Evolutionary conservation across 2,888 invertebrate genomes (phyloP).

Genomic region (Galeruca laticollis): DNA sequence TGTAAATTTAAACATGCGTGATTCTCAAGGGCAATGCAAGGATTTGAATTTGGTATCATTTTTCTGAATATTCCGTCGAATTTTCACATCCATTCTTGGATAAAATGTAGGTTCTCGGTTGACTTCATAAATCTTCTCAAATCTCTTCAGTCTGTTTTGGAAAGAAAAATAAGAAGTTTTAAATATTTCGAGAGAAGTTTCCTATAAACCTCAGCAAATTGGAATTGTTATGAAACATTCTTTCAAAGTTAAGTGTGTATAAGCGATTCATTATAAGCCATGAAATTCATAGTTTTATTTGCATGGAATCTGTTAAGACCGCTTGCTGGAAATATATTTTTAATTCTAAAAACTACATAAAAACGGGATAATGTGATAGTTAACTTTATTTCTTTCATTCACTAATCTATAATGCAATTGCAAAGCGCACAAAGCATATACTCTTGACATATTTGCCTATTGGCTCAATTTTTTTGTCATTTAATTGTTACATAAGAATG

Average conservation of each 20-base stretch:
- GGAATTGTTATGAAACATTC: slow-evolving; percentile 1
- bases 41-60: slow-evolving; percentile 24
- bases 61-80: slow-evolving; percentile 17
- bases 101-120: slow-evolving; percentile 21
- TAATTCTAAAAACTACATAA: too few species aligned
- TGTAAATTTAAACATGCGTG: slow-evolving; percentile 26
- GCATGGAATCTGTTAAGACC: too few species aligned
- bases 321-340: too few species aligned
- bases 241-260: background rate
- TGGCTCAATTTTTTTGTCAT: too few species aligned
- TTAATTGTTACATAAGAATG: too few species aligned
- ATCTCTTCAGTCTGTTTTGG: slow-evolving; percentile 9
- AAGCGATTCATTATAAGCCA: background rate
- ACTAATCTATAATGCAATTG: too few species aligned
- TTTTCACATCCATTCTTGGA: slow-evolving; percentile 23
- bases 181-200: slow-evolving; percentile 6
- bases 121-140: slow-evolving; percentile 23
- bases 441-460: too few species aligned
- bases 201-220: background rate
- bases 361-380: too few species aligned
- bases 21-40: slow-evolving; percentile 15
- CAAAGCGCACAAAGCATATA: too few species aligned
- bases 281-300: background rate
- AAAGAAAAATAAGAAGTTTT: slow-evolving; percentile 5
- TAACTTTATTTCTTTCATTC: too few species aligned